A percentile compares a stretch with the other conserved stretches of the same genome.
Evolutionary conservation across 2,888 invertebrate species (phyloP).

Genomic region (Chrysolina haemoptera): DNA sequence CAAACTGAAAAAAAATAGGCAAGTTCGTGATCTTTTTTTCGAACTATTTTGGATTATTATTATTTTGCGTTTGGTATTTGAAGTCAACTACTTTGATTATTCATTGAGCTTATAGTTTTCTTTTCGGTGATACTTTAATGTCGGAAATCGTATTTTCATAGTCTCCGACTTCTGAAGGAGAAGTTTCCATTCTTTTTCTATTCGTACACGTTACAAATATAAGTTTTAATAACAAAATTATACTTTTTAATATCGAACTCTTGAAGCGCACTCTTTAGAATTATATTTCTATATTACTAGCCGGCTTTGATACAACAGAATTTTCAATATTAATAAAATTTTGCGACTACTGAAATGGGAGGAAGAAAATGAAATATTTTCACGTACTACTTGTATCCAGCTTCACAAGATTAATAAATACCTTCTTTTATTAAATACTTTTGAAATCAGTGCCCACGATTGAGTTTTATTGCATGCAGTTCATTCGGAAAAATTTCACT

Average conservation of each 20-base stretch:
- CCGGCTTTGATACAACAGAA: constrained; percentile 5
- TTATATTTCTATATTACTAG: neutral
- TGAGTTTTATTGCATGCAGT: neutral
- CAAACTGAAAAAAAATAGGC: too few species aligned
- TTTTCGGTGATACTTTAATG: constrained; percentile 59
- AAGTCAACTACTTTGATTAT: too few species aligned
- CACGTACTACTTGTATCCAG: neutral
- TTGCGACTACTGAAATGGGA: neutral
- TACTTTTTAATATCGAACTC: constrained; percentile 32
- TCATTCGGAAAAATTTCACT: neutral
- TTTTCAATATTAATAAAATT: neutral
- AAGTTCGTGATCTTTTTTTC: too few species aligned
- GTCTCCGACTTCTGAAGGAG: constrained; percentile 3
- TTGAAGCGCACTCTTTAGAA: constrained; percentile 4
- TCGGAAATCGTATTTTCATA: constrained; percentile 42
- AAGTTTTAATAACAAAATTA: constrained; percentile 58
- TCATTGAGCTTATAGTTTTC: too few species aligned
- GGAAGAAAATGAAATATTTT: neutral
- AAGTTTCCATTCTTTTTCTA: constrained; percentile 17
- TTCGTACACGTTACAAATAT: constrained; percentile 57
- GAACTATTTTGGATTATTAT: too few species aligned
- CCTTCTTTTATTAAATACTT: neutral
- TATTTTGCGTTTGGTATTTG: too few species aligned
- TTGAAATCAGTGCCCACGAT: neutral
- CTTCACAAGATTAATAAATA: constrained; percentile 1